Percentiles rank a stretch among this genome's conserved stretches.
Evolutionary conservation across 2,888 invertebrate species (phyloP).

Genomic region (Leptogaster cylindrica): DNA sequence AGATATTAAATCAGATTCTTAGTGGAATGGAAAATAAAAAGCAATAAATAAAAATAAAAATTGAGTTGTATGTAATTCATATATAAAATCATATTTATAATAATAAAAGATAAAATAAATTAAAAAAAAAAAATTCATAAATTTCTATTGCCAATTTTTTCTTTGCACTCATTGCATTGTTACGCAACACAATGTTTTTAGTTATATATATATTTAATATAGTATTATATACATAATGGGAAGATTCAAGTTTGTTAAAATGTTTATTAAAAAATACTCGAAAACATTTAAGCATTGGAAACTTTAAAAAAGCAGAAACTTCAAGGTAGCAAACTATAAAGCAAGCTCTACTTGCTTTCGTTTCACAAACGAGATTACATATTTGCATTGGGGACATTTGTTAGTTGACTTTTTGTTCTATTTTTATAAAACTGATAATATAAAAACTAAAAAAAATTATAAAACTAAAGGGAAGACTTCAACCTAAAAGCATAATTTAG

Average conservation of each 20-base stretch:
- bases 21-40: constrained; percentile 50
- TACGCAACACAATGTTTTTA: no score
- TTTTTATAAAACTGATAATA: no score
- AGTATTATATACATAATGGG: no score
- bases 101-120: constrained; percentile 35
- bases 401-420: no score
- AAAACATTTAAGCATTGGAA: not conserved
- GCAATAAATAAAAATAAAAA: not conserved
- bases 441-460: no score
- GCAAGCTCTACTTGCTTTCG: not conserved
- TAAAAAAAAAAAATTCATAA: constrained; percentile 40
- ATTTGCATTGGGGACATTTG: no score
- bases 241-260: no score
- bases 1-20: constrained; percentile 47
- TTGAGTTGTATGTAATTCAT: constrained; percentile 20
- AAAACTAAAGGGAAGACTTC: no score
- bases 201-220: not conserved
- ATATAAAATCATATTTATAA: constrained; percentile 51
- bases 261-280: not conserved
- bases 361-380: not conserved
- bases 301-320: not conserved
- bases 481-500: no score
- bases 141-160: constrained; percentile 52
- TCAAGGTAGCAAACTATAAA: not conserved
- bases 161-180: constrained; percentile 46